Base-by-base conservation (phyloP, 2,888 invertebrate genomes). In the Tetramorium bicarinatum region DNA sequence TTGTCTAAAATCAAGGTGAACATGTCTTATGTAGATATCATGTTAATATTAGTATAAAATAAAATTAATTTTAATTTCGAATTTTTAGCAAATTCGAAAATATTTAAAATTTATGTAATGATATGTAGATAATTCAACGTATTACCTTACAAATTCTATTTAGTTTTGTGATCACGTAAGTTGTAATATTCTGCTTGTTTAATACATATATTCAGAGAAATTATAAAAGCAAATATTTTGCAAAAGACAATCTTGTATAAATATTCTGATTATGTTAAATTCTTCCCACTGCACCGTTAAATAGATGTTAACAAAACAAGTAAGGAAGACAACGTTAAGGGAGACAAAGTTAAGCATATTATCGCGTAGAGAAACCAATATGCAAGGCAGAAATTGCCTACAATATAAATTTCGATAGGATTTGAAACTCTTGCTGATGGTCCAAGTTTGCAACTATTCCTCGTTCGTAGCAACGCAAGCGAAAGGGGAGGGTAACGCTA, bases 401-500 rank as follows among this genome's bases (percentile, higher is more conserved):
- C 13, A 13, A 59, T 47, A 71, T 72, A 80, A 71, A 80, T 80
- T 59, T 72, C 25, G 56, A 80, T 72, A 34, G 34, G 56, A 71
- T 79, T 79, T 59, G 59, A 59, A 80, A 72, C 47, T 72, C 13
- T 13, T 38, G 38, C 34, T 71, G 47, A 72, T 71, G 21, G 47
- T 25, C 47, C 59, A 80, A 80, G 72, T 80, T 80, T 1, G 34
- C 34, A 59, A 80, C 79, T 72, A 80, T 67, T 79, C 4, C 79
- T 80, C 71, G 29, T 79, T 79, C n/a, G 0, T 21, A 59, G 72
- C 18, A 59, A 62, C 49, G 21, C 38, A 25, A 38, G 7, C 29
- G 29, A 74, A 54, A 41, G 59, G 13, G 15, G 41, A 21, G 25
- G 29, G 2, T 56, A 59, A 80, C 18, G 47, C 47, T 72, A 72